Evolutionary conservation across 2,113 vertebrate genomes (phyloP).

Genomic region (Psephotus haematonotus): DNA sequence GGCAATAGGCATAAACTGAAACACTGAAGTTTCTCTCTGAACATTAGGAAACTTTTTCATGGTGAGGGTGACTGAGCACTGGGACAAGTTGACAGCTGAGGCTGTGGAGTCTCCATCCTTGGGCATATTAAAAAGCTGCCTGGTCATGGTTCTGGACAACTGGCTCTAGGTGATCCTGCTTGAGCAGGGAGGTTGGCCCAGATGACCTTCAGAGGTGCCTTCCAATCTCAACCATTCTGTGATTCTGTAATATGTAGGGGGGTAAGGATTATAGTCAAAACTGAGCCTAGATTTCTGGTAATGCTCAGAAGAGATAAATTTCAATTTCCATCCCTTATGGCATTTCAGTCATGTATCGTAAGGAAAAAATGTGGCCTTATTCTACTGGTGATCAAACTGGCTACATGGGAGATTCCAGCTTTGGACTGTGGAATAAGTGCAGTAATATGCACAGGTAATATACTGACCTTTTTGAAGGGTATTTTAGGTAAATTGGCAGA

Average conservation of each 20-base stretch:
- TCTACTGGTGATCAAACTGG: background rate
- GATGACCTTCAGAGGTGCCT: background rate
- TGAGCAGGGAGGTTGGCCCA: background rate
- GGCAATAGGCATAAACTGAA: background rate
- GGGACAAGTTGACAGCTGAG: background rate
- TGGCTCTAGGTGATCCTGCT: background rate
- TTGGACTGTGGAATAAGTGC: background rate
- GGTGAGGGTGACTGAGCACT: rapidly evolving
- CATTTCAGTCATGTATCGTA: background rate
- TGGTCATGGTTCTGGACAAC: background rate
- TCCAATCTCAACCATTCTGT: background rate
- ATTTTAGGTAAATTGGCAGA: background rate
- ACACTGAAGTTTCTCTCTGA: rapidly evolving
- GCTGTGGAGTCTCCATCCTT: background rate
- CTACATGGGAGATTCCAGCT: background rate
- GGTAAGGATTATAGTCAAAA: background rate
- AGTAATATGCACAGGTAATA: background rate
- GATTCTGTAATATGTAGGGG: background rate
- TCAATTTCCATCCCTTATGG: background rate
- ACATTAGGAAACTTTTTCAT: background rate
- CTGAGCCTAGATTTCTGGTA: background rate
- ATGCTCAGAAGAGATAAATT: background rate
- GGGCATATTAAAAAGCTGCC: background rate
- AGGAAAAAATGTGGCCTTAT: background rate
- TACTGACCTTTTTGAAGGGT: background rate